Base-by-base conservation (phyloP, 2,797 vertebrate genomes). In the Semotilus atromaculatus region DNA sequence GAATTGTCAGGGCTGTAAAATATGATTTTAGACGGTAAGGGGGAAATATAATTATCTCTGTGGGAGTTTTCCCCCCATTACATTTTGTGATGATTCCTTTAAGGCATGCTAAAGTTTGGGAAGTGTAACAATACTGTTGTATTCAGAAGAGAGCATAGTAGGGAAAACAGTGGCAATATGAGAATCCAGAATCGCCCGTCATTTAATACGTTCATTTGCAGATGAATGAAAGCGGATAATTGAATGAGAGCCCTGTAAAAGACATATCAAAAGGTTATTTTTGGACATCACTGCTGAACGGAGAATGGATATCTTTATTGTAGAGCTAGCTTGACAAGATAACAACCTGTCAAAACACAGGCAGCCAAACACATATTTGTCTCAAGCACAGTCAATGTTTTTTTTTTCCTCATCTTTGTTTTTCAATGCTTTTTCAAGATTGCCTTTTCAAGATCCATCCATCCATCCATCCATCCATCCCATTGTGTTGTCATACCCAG, bases 71-170 rank as follows among this genome's bases (percentile, higher is more conserved):
- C 60, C 90, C 91, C 91, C 90, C 88, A 89, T 90, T 88, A 90
- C 91, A 91, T 92, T 34, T 84, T 92, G 91, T 93, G 93, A 94
- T 93, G 92, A 93, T 90, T 92, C 91, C 91, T 93, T 90, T 66
- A 91, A 94, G 93, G 92, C 90, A 93, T 4, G 84, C 85, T 92
- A 91, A 94, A 92, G 90, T 95, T 94, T 92, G 92, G 87, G 88
- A 91, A 86, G 82, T 90, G 91, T 89, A 88, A 91, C 90, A 87
- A 87, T 88, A 83, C 90, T 91, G 90, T 90, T 77, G 53, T 23
- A 70, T 71, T 86, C 89, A 87, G 75, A 83, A 85, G 72, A 89
- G 85, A 86, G 87, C 14, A 88, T 90, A 89, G 53, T 77, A 84
- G 80, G 64, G 83, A 89, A 88, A 89, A 29, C 5, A 75, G 7